Evolutionary conservation across 2,797 vertebrate genomes (phyloP).

Genomic region (Acipenser oxyrinchus): DNA sequence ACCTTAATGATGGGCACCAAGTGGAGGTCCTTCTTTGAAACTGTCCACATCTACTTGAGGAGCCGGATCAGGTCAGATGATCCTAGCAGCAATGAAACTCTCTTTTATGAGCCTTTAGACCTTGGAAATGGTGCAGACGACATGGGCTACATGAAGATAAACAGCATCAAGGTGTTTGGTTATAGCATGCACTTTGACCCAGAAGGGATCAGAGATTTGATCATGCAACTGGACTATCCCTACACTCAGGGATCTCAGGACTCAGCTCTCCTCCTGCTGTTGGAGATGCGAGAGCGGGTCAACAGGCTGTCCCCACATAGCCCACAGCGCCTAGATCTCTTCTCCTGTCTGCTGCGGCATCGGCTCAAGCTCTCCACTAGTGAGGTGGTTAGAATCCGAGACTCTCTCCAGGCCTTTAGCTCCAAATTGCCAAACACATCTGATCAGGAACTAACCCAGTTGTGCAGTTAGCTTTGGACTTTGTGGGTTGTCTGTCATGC

Average conservation of each 20-base stretch:
- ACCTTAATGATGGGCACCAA: constrained; percentile 81
- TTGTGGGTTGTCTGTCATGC: no score
- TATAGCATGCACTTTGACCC: constrained; percentile 96
- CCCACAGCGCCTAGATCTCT: constrained; percentile 81
- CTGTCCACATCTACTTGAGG: constrained; percentile 91
- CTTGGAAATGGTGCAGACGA: constrained; percentile 82
- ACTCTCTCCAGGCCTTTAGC: constrained; percentile 79
- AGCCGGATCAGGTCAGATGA: constrained; percentile 88
- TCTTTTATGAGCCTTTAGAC: constrained; percentile 90
- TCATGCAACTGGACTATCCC: constrained; percentile 91
- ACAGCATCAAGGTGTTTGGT: constrained; percentile 90
- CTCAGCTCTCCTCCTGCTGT: constrained; percentile 79
- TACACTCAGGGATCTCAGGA: constrained; percentile 91
- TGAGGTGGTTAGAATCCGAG: constrained; percentile 83
- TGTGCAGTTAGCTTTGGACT: constrained; percentile 77
- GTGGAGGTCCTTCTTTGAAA: constrained; percentile 98
- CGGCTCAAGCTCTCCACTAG: constrained; percentile 88
- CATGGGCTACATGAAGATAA: constrained; percentile 95
- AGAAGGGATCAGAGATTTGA: constrained; percentile 89
- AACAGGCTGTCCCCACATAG: constrained; percentile 89
- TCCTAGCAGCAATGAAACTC: constrained; percentile 79
- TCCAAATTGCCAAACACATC: constrained; percentile 78
- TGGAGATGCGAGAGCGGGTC: constrained; percentile 90
- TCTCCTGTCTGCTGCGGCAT: constrained; percentile 88
- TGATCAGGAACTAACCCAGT: constrained; percentile 78